Evolutionary conservation across 1,140 invertebrate genomes (phyloP).

Genomic region (Oppia nitens): DNA sequence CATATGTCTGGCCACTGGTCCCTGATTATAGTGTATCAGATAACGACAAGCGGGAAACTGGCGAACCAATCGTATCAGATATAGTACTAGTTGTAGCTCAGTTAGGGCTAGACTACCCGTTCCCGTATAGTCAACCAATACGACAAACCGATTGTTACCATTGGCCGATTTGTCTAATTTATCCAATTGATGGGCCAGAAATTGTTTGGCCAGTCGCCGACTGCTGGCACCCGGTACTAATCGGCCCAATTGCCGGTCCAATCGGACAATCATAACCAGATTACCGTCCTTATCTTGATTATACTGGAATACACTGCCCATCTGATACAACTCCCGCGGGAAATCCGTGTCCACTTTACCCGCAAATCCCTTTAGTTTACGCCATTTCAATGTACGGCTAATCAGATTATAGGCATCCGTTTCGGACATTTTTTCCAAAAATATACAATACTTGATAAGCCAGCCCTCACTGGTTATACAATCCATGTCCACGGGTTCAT

Average conservation of each 20-base stretch:
- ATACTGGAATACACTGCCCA: neutral
- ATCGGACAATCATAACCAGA: neutral
- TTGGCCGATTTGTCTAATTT: neutral
- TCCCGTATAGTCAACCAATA: neutral
- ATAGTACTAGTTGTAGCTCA: neutral
- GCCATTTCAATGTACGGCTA: neutral
- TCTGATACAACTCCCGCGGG: neutral
- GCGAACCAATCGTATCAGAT: neutral
- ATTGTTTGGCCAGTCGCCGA: neutral
- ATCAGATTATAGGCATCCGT: neutral
- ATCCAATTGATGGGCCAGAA: neutral
- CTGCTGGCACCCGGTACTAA: no score
- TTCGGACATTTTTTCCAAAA: neutral
- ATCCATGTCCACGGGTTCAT: neutral
- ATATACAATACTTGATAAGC: neutral
- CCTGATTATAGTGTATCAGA: neutral
- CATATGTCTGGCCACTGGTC: neutral
- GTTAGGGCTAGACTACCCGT: neutral
- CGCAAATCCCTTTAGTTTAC: neutral
- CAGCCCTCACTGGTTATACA: neutral
- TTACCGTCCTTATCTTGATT: neutral
- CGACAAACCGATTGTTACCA: neutral
- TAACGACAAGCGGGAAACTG: neutral
- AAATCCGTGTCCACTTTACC: neutral
- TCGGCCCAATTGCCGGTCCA: neutral